These are phyloP conservation scores for Zaprionus bogoriensis DNA, from an alignment of 2,888 invertebrate genomes.

Conservation along the genomic window DNA sequence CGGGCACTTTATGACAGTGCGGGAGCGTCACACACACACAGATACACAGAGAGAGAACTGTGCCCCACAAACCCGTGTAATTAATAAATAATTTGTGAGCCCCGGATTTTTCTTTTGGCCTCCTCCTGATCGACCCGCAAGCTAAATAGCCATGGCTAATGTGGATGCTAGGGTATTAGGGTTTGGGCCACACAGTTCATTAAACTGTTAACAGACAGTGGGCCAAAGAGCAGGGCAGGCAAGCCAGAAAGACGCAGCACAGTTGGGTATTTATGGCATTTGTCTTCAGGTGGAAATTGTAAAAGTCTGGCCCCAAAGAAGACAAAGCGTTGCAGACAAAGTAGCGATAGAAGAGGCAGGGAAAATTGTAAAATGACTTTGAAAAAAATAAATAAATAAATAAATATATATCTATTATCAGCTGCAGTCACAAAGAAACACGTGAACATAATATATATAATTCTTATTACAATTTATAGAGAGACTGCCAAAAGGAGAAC, in stretches of 20 bases:
- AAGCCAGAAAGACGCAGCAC: not conserved
- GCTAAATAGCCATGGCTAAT: slow-evolving; percentile 66
- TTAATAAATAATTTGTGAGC: slow-evolving; percentile 74
- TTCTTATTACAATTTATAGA: no score
- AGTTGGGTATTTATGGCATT: slow-evolving; percentile 40
- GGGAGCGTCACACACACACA: no score
- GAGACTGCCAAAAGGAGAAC: no score
- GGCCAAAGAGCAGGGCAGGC: not conserved
- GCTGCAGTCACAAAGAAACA: no score
- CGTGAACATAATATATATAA: no score
- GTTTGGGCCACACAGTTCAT: slow-evolving; percentile 51
- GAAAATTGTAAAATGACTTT: no score
- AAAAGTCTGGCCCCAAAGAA: slow-evolving; percentile 21
- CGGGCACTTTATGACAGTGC: slow-evolving; percentile 18
- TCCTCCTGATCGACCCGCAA: slow-evolving; percentile 40
- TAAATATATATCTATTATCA: no score
- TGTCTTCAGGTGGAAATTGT: slow-evolving; percentile 27
- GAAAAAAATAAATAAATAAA: no score
- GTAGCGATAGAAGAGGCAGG: not conserved
- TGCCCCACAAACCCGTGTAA: slow-evolving; percentile 43
- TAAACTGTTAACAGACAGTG: slow-evolving; percentile 47
- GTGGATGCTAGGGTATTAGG: slow-evolving; percentile 11
- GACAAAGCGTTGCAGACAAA: slow-evolving; percentile 1
- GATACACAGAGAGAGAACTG: not conserved
- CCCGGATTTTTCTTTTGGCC: not conserved